A percentile compares a stretch with the other conserved stretches of the same genome.
Conservation (phyloP, 2,113 vertebrate genomes). For the Lasiurus borealis region DNA sequence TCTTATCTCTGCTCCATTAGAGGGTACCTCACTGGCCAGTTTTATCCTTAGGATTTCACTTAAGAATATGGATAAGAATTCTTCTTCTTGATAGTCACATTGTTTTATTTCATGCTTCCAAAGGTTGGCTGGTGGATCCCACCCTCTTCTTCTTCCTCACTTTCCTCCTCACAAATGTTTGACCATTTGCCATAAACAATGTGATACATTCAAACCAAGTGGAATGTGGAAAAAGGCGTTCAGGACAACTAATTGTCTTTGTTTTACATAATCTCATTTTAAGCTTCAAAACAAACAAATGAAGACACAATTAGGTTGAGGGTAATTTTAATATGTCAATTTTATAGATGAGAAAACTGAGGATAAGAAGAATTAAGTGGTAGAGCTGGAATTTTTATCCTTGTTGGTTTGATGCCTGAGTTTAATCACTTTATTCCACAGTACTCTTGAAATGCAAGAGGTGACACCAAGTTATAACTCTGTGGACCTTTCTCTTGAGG, state of each 20-base stretch:
- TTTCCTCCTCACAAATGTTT: neutral
- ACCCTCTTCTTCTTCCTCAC: neutral
- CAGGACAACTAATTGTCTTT: neutral
- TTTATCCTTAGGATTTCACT: neutral
- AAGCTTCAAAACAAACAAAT: neutral
- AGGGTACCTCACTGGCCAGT: neutral
- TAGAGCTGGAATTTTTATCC: neutral
- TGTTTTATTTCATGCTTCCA: neutral
- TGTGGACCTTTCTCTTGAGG: neutral
- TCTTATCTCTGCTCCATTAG: neutral
- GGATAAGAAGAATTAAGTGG: neutral
- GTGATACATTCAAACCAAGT: neutral
- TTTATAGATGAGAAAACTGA: slow-evolving; percentile 37
- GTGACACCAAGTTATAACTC: neutral
- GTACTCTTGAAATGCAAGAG: neutral
- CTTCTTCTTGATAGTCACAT: neutral
- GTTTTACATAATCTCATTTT: slow-evolving; percentile 28
- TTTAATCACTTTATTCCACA: neutral
- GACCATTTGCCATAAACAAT: neutral
- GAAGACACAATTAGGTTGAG: neutral
- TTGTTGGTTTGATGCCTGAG: neutral
- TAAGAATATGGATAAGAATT: neutral
- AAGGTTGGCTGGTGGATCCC: neutral
- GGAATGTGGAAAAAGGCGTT: neutral
- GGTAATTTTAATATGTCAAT: neutral